Percentiles rank a stretch among this genome's conserved stretches.
These are phyloP conservation scores for Tetraneura akinire DNA, from an alignment of 1,140 invertebrate genomes.

Conservation along the genomic window DNA sequence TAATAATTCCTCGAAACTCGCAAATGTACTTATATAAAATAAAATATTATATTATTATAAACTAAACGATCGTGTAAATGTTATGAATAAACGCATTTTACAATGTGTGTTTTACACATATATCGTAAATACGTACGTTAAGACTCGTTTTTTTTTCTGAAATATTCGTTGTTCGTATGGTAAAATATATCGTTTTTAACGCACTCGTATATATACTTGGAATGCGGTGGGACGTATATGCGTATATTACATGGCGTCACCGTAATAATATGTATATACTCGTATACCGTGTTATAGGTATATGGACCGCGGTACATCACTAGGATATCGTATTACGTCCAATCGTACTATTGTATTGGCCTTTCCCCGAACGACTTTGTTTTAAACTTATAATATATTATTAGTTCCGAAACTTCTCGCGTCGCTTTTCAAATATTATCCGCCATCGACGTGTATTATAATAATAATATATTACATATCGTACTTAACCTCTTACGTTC, in stretches of 20 bases:
- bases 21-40: no score
- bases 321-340: constrained; percentile 33
- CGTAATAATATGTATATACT: no score
- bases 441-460: no score
- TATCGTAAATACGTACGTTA: no score
- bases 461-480: no score
- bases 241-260: no score
- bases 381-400: neutral
- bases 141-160: constrained; percentile 27
- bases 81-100: constrained; percentile 3
- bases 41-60: no score
- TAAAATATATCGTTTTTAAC: constrained; percentile 23
- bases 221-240: constrained; percentile 18
- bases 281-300: no score
- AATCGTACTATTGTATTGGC: neutral
- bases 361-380: neutral
- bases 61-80: constrained; percentile 6
- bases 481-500: no score
- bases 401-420: no score
- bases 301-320: neutral
- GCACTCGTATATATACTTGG: constrained; percentile 15
- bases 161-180: constrained; percentile 11
- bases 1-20: no score
- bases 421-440: no score
- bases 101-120: neutral